phyloP scores from a whole-genome alignment of 2,797 vertebrate genomes.

The Natrix natrix region DNA sequence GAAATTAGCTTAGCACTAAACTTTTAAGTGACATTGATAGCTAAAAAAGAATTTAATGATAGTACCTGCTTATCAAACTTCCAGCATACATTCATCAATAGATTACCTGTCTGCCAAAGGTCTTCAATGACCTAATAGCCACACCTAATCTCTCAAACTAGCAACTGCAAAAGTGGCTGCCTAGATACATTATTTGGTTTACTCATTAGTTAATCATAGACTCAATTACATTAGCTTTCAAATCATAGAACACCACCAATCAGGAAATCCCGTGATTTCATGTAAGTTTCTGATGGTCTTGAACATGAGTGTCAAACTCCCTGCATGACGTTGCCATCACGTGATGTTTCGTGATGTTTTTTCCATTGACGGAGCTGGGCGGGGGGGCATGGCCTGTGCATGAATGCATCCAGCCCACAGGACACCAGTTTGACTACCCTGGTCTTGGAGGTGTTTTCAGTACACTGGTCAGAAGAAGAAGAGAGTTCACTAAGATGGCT shows the following conservation, averaged over 20 bases:
- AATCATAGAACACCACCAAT: neutral
- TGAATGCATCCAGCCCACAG: too few species aligned
- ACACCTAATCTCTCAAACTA: neutral
- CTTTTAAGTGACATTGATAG: neutral
- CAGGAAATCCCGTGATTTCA: too few species aligned
- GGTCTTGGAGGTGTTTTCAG: fast-evolving
- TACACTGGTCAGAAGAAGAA: neutral
- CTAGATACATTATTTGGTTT: neutral
- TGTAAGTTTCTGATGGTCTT: neutral
- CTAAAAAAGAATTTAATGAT: neutral
- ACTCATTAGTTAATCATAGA: neutral
- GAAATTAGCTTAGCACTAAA: neutral
- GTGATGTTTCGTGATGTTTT: too few species aligned
- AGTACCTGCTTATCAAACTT: neutral
- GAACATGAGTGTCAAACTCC: neutral
- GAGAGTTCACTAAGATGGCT: neutral
- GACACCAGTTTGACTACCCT: too few species aligned
- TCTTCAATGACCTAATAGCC: neutral
- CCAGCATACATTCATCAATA: neutral
- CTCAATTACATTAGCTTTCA: neutral
- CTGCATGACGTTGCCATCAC: too few species aligned
- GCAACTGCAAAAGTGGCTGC: neutral
- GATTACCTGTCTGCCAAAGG: neutral
- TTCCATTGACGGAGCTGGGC: too few species aligned
- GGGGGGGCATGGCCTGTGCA: too few species aligned